Percentiles rank a stretch among this genome's conserved stretches.
Evolutionary conservation across 2,797 vertebrate genomes (phyloP).

Genomic region (Sebastes hubbsi): DNA sequence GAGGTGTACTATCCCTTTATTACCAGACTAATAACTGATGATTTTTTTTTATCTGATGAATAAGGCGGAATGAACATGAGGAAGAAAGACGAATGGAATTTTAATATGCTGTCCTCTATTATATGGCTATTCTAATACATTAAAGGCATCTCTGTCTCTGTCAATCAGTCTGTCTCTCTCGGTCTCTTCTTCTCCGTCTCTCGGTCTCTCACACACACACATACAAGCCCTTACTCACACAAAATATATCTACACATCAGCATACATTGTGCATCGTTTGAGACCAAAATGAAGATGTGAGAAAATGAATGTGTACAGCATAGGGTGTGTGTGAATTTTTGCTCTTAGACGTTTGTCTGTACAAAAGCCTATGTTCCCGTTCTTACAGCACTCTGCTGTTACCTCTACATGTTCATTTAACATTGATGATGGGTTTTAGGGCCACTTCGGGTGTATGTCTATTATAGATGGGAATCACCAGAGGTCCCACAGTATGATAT

Average conservation of each 20-base stretch:
- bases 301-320: background rate
- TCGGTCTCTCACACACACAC: background rate
- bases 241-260: background rate
- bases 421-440: slow-evolving; percentile 18
- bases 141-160: slow-evolving; percentile 67
- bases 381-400: slow-evolving; percentile 16
- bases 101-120: slow-evolving; percentile 75
- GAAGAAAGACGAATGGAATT: slow-evolving; percentile 81
- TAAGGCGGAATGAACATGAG: slow-evolving; percentile 78
- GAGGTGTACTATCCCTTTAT: slow-evolving; percentile 87
- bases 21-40: slow-evolving; percentile 91
- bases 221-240: background rate
- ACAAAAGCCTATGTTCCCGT: background rate
- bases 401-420: slow-evolving; percentile 48
- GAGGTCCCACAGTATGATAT: too few relatives aligned
- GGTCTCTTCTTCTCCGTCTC: background rate
- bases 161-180: slow-evolving; percentile 21
- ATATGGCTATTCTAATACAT: slow-evolving; percentile 62
- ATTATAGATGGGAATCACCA: too few relatives aligned
- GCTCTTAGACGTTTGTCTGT: background rate
- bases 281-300: slow-evolving; percentile 32
- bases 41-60: slow-evolving; percentile 88
- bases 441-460: slow-evolving; percentile 9
- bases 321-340: background rate
- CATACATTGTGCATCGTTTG: background rate